Base-by-base conservation (phyloP, 2,113 vertebrate genomes). In the Lophura nycthemera region DNA sequence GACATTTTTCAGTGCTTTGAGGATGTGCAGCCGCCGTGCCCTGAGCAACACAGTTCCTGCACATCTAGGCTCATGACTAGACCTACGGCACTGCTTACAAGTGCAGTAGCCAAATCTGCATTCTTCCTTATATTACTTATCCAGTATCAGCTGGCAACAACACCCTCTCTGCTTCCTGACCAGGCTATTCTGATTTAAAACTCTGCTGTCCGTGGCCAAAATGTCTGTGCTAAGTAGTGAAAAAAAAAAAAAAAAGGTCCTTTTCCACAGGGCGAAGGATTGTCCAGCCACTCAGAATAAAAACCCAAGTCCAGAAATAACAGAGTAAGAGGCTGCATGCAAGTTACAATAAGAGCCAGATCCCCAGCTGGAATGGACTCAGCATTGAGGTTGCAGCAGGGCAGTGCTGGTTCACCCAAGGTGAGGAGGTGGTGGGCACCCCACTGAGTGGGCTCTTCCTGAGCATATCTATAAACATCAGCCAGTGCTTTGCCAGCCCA, bases 111-210 rank as follows among this genome's bases (percentile, higher is more conserved):
- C 86, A 96, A 91, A 83, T 81, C 45, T 90, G 50, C 92, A 88
- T 96, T 94, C 84, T 95, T 96, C 63, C 59, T 94, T 32, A 78
- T 91, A 90, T 86, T 93, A 75, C 88, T 95, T 94, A 71, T 86
- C 56, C 81, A 88, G 72, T 83, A 91, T 96, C 95, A 92, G 79
- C 83, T 92, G 92, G 94, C 86, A 89, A 90, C 57, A 88, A 60
- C 60, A 92, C 42, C 36, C 45, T 88, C 52, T 61, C 80, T 52
- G 14, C 71, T 95, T 95, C 90, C 86, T 94, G 88, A 95, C 84
- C 78, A 94, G 80, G 29, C 80, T 93, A 65, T 74, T 91, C 54
- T 88, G 85, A 74, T 81, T 87, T 87, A 89, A 54, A 54, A 89
- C 20, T 82, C 54, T 11, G 2, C 92, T 83, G 95, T 92, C 65